A percentile compares a stretch with the other conserved stretches of the same genome.
Conservation (phyloP, 2,113 vertebrate genomes). For the Lethenteron camtschaticum region DNA sequence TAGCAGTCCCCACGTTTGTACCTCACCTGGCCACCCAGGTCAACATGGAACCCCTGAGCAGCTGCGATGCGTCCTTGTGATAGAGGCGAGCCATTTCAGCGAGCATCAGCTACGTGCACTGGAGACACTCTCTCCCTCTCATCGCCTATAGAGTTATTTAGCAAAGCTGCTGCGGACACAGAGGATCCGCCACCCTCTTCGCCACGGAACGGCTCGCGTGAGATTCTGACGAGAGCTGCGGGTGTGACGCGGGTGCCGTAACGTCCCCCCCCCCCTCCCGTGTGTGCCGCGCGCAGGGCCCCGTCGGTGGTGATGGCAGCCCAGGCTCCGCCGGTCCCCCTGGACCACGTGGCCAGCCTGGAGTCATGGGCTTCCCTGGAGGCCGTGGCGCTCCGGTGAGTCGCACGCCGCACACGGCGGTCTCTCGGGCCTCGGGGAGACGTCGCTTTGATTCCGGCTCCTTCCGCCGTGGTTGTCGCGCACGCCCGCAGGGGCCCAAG, state of each 20-base stretch:
- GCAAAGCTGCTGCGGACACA: not conserved
- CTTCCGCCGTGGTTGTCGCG: too few species aligned
- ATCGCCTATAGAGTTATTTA: not conserved
- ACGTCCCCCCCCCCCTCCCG: not conserved
- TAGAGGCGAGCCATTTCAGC: too few species aligned
- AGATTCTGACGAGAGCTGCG: not conserved
- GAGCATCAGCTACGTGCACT: too few species aligned
- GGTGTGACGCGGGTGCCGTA: not conserved
- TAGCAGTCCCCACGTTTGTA: too few species aligned
- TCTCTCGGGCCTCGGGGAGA: too few species aligned
- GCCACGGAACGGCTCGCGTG: not conserved
- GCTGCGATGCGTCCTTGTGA: too few species aligned
- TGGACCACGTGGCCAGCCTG: constrained; percentile 2
- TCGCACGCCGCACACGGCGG: not conserved
- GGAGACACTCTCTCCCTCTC: not conserved
- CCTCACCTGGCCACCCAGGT: too few species aligned
- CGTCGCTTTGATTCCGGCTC: too few species aligned
- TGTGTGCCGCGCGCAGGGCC: not conserved
- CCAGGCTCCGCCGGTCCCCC: not conserved
- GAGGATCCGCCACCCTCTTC: not conserved
- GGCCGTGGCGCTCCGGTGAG: not conserved
- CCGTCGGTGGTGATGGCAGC: not conserved
- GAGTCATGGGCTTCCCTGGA: constrained; percentile 5
- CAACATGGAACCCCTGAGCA: too few species aligned
- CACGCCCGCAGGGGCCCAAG: too few species aligned